Conservation (phyloP, 2,113 vertebrate genomes). For the Hemibagrus wyckioides region DNA sequence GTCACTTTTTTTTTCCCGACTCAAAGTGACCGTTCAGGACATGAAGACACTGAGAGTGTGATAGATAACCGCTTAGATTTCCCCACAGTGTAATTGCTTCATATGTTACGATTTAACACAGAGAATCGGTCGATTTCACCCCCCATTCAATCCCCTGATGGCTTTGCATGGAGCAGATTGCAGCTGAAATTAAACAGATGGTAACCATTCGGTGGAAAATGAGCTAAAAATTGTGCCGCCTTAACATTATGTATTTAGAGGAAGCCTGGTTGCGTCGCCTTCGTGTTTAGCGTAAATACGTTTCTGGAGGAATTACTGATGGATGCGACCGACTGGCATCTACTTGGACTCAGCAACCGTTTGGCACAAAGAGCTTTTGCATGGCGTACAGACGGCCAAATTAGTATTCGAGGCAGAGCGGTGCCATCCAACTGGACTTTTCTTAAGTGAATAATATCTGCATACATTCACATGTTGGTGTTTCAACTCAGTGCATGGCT, state of each 20-base stretch:
- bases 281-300: conserved; percentile 58
- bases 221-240: conserved; percentile 68
- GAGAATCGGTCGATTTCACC: conserved; percentile 64
- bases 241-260: conserved; percentile 63
- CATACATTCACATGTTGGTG: conserved; percentile 13
- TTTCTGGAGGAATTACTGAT: conserved; percentile 58
- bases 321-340: conserved; percentile 61
- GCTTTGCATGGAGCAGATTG: conserved; percentile 71
- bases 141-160: conserved; percentile 67
- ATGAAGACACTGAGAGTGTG: conserved; percentile 41
- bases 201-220: conserved; percentile 68
- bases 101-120: conserved; percentile 66
- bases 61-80: conserved; percentile 35
- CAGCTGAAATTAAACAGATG: conserved; percentile 78
- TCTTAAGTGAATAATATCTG: conserved; percentile 23
- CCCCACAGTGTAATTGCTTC: conserved; percentile 61
- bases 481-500: not conserved
- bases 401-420: conserved; percentile 36
- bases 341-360: conserved; percentile 65
- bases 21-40: conserved; percentile 42
- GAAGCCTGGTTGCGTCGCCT: conserved; percentile 59
- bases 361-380: conserved; percentile 55
- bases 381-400: conserved; percentile 41
- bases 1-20: not conserved
- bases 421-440: conserved; percentile 34